Conservation (phyloP, 2,888 invertebrate species). For the Campaea margaritaria region DNA sequence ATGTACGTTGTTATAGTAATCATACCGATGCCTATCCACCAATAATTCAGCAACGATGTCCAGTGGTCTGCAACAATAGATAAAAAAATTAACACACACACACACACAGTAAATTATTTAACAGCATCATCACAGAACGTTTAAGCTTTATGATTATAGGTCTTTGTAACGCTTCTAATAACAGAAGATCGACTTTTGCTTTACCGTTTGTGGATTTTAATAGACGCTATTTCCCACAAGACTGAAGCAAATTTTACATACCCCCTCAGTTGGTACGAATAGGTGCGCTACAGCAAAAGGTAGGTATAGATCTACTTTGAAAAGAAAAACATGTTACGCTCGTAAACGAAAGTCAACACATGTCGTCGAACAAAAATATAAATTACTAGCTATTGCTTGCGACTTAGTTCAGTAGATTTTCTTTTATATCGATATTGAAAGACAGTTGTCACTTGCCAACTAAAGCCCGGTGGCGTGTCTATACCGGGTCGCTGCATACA, state of each 20-base stretch:
- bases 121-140: no score
- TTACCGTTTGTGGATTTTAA: neutral
- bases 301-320: neutral
- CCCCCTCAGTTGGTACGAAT: no score
- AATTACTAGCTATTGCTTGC: neutral
- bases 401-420: neutral
- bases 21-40: constrained; percentile 76
- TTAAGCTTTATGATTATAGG: no score
- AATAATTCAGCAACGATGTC: constrained; percentile 66
- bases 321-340: neutral
- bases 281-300: neutral
- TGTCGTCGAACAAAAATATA: neutral
- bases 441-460: no score
- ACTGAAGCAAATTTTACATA: constrained; percentile 4
- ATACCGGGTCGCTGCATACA: no score
- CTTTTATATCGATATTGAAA: no score
- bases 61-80: constrained; percentile 68
- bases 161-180: no score
- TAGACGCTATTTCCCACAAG: neutral
- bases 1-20: constrained; percentile 66
- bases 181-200: no score
- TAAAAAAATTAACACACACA: neutral
- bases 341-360: neutral
- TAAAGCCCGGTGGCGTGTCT: no score
- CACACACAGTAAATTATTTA: no score